Base-by-base conservation (phyloP, 2,113 vertebrate species). In the Uropsilus gracilis region DNA sequence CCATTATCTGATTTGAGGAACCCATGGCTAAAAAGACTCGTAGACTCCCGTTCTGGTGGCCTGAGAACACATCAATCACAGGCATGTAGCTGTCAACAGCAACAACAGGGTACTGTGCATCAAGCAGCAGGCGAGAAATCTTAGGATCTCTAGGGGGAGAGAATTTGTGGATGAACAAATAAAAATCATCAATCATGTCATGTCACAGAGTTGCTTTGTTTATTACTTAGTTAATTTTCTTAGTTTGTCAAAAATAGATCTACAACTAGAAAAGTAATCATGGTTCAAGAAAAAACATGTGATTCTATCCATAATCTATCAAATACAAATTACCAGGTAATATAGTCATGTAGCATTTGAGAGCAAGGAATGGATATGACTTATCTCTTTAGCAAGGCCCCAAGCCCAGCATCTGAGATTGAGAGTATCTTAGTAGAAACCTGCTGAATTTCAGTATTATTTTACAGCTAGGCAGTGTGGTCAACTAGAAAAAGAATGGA, bases 21-120 rank as follows among this genome's bases (percentile, higher is more conserved):
- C 99, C 99, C 99, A 99, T 99, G 0, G 99, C 99, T 96, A 99
- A 95, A 88, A 99, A 57, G 28, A 99, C 99, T 81, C 98, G 98
- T 42, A 99, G 99, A 91, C 96, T 98, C 50, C 99, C 99, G 0
- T 98, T 98, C 8, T 97, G 98, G 66, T 85, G 97, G 66, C 99
- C 99, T 0, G 97, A 98, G 95, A 99, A 99, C 68, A 99, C 98
- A 16, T 99, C 99, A 0, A 99, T 81, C 76, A 99, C 98, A 0
- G 99, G 99, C 98, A 99, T 97, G 89, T 98, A 98, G 98, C 98
- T 98, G 96, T 99, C 99, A 7, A 99, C 99, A 20, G 99, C 99
- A 93, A 99, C 98, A 95, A 99, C 99, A 0, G 99, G 99, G 94
- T 99, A 99, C 95, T 99, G 99, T 0, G 99, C 99, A 98, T 99